Base-by-base conservation (phyloP, 2,113 vertebrate species). In the Austrofundulus limnaeus region DNA sequence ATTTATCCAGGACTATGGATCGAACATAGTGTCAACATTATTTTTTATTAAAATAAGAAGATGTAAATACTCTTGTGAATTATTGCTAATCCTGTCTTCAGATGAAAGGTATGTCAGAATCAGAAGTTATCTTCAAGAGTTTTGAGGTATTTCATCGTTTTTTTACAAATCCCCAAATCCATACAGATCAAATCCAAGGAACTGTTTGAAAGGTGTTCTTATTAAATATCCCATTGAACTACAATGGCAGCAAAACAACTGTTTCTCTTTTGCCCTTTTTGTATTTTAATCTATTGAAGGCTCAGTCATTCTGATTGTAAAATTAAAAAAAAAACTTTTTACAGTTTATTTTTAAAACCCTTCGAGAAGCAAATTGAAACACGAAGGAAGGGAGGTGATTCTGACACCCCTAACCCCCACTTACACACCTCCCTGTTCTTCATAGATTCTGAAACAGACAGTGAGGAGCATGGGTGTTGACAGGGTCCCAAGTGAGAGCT, bases 401-500 rank as follows among this genome's bases (percentile, higher is more conserved):
- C 17, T 46, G 43, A 8, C n/a, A n/a, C n/a, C 41, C 16, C 3
- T 7, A 28, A 7, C 25, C n/a, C 43, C n/a, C 41, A 28, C 16
- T 7, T 7, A 3, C 7, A 3, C 3, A 45, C 52, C 82, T 81
- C 84, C 72, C 45, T 73, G 84, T 79, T 69, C 63, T 70, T 69
- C 86, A 42, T 62, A 66, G 74, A 70, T 47, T 66, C 72, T 70
- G 25, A 78, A 83, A 82, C 81, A 83, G 88, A 91, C 87, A 88
- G 83, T 65, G 77, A 89, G 80, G 75, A 88, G 82, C 78, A 89
- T 84, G 72, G 78, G 81, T 89, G 87, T 86, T 89, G 91, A 92
- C 90, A 90, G 85, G 79, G 75, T 67, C 67, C 77, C 72, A 80
- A 79, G 88, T 87, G 85, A 87, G 78, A 41, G 48, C 73, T 48